Conservation (phyloP, 2,888 invertebrate genomes). For the Saturnia pavonia region DNA sequence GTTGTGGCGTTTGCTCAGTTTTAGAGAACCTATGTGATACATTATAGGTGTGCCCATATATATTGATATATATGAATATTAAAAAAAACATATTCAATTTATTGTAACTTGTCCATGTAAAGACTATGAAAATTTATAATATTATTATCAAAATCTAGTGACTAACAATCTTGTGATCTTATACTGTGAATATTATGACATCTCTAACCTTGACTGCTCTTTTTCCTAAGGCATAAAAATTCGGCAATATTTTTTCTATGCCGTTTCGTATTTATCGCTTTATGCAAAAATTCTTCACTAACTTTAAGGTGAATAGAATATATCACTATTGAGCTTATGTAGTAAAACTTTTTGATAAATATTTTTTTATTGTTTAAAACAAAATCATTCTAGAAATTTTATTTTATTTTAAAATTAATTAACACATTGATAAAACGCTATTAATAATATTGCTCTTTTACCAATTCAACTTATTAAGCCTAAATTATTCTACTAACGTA, state of each 20-base stretch:
- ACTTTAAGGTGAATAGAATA: conserved; percentile 40
- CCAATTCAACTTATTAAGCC: not conserved
- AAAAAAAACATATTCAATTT: not conserved
- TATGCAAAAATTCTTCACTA: conserved; percentile 36
- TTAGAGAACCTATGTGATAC: conserved; percentile 42
- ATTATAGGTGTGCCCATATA: conserved; percentile 40
- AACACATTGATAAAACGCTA: not conserved
- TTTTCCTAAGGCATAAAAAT: conserved; percentile 53
- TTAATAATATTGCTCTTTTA: not conserved
- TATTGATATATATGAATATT: conserved; percentile 23
- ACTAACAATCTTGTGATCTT: conserved; percentile 59
- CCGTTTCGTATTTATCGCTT: conserved; percentile 46
- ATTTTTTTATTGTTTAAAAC: not conserved
- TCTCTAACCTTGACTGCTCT: conserved; percentile 54
- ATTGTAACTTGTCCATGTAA: not conserved
- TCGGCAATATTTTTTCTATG: conserved; percentile 64
- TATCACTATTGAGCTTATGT: conserved; percentile 47
- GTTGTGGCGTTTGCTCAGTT: conserved; percentile 68
- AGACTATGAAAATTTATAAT: conserved; percentile 39
- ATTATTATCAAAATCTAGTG: conserved; percentile 48
- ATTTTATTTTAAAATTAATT: no score
- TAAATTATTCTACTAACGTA: not conserved
- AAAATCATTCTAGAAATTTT: not conserved
- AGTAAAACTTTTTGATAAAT: not conserved
- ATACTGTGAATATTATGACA: conserved; percentile 47